Evolutionary conservation across 2,797 vertebrate species (phyloP).

Genomic region (Danio choprae): DNA sequence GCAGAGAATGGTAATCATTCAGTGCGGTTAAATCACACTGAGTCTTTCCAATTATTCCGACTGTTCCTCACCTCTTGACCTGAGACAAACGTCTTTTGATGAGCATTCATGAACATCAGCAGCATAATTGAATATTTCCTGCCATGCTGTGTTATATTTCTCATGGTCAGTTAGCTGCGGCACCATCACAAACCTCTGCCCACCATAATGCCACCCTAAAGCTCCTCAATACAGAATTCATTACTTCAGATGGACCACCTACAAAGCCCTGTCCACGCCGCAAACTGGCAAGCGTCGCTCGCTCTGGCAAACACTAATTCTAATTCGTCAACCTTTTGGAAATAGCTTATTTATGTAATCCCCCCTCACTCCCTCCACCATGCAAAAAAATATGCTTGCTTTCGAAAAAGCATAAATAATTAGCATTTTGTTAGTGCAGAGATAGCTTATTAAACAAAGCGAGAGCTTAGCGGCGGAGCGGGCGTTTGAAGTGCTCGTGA

Average conservation of each 20-base stretch:
- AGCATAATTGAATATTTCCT: constrained; percentile 62
- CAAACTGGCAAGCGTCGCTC: constrained; percentile 32
- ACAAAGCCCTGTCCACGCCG: constrained; percentile 48
- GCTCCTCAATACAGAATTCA: constrained; percentile 43
- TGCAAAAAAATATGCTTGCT: constrained; percentile 46
- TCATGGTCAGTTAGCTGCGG: constrained; percentile 28
- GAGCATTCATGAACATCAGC: constrained; percentile 59
- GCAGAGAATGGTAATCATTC: neutral
- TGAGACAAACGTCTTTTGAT: constrained; percentile 51
- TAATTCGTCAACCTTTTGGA: constrained; percentile 55
- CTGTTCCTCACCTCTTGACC: constrained; percentile 49
- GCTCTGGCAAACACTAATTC: constrained; percentile 47
- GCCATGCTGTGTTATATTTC: constrained; percentile 59
- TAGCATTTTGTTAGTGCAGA: constrained; percentile 54
- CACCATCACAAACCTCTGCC: constrained; percentile 22
- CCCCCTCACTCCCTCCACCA: neutral
- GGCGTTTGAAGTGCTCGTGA: constrained; percentile 53
- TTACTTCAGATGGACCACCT: constrained; percentile 53
- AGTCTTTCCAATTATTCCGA: constrained; percentile 50
- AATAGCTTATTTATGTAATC: constrained; percentile 53
- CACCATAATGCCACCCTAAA: constrained; percentile 55
- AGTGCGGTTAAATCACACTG: constrained; percentile 28
- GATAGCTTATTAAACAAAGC: constrained; percentile 59
- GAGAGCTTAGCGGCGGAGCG: constrained; percentile 38
- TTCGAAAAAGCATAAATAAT: constrained; percentile 59